Evolutionary conservation across 2,797 vertebrate genomes (phyloP).

Genomic region (Acipenser oxyrinchus): DNA sequence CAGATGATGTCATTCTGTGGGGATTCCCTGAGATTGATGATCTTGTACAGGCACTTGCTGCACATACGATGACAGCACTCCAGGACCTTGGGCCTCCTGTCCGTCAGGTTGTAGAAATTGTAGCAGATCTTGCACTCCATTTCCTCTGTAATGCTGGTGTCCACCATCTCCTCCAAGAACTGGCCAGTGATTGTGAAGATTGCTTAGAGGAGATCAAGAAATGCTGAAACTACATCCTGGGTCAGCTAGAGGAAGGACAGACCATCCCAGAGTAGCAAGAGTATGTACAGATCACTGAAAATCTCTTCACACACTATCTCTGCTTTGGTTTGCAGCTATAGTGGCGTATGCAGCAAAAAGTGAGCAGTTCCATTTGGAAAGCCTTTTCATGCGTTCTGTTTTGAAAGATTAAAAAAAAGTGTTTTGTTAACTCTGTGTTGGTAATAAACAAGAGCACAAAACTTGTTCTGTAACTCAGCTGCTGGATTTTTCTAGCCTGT

Average conservation of each 20-base stretch:
- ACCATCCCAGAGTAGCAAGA: constrained; percentile 19
- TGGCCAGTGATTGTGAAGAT: constrained; percentile 57
- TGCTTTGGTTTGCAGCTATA: constrained; percentile 6
- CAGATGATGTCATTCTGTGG: constrained; percentile 73
- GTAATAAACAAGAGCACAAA: constrained; percentile 60
- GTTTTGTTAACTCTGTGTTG: constrained; percentile 66
- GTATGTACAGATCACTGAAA: constrained; percentile 22
- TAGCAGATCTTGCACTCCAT: constrained; percentile 97
- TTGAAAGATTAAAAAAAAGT: constrained; percentile 33
- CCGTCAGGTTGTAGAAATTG: constrained; percentile 71
- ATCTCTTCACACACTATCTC: constrained; percentile 14
- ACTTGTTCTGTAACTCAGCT: constrained; percentile 51
- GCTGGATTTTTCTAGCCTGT: constrained; percentile 61
- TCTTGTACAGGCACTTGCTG: constrained; percentile 84
- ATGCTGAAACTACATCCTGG: constrained; percentile 18
- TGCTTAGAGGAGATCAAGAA: constrained; percentile 8
- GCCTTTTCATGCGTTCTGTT: constrained; percentile 35
- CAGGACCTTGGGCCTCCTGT: constrained; percentile 81
- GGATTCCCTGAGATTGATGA: constrained; percentile 79
- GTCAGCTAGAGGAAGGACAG: neutral
- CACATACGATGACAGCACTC: constrained; percentile 88
- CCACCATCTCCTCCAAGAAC: constrained; percentile 46
- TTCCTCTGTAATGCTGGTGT: constrained; percentile 61
- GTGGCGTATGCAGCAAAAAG: constrained; percentile 5
- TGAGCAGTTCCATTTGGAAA: constrained; percentile 28